Conservation (phyloP, 2,888 invertebrate species). For the Cephus rjabovi region DNA sequence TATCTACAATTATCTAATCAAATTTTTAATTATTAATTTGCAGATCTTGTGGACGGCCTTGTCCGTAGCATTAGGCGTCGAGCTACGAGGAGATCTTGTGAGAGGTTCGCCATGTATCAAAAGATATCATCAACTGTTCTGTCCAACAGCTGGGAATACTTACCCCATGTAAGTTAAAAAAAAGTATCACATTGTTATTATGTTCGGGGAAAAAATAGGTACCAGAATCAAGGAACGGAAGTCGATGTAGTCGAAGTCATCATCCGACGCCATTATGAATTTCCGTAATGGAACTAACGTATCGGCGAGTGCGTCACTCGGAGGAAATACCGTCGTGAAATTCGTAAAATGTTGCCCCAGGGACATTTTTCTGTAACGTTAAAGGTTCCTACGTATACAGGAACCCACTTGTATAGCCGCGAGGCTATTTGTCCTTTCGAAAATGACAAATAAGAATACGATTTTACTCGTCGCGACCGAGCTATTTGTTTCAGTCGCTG, state of each 20-base stretch:
- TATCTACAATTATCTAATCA: neutral
- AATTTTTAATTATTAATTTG: slow-evolving; percentile 39
- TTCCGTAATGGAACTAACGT: neutral
- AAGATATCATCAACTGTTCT: slow-evolving; percentile 88
- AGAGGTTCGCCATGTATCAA: slow-evolving; percentile 92
- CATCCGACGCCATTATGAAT: neutral
- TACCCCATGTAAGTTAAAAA: slow-evolving; percentile 84
- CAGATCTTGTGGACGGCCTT: slow-evolving; percentile 93
- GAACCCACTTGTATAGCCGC: neutral
- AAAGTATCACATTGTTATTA: neutral
- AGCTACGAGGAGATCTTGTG: slow-evolving; percentile 88
- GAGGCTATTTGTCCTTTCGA: neutral
- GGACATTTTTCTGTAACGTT: neutral
- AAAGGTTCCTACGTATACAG: neutral
- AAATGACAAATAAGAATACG: neutral
- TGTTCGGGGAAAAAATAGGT: neutral
- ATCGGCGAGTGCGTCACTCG: neutral
- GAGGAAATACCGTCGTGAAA: neutral
- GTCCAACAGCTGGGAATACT: slow-evolving; percentile 90
- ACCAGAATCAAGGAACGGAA: neutral
- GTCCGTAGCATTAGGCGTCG: slow-evolving; percentile 87
- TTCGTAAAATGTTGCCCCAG: neutral
- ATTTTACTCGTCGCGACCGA: neutral
- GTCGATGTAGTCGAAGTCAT: neutral
- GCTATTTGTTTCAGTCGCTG: neutral